Conservation (phyloP, 2,888 invertebrate species). For the Dinocampus coccinellae region DNA sequence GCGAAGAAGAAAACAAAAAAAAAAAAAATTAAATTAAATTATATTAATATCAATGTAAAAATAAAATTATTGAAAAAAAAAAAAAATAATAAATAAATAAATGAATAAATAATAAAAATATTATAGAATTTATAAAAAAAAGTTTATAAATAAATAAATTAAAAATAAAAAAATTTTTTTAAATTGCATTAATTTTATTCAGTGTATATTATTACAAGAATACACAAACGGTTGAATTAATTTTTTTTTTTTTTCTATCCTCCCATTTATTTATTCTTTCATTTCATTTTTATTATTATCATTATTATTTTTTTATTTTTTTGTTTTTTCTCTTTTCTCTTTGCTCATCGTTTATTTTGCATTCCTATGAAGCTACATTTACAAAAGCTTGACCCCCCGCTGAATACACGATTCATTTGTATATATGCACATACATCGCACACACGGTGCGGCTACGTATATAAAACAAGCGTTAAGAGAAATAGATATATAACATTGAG, state of each 20-base stretch:
- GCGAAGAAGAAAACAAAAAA: too few species aligned
- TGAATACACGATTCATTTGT: neutral
- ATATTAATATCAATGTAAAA: neutral
- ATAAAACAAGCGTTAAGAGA: neutral
- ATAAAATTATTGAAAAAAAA: too few species aligned
- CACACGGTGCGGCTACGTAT: neutral
- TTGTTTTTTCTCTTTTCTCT: neutral
- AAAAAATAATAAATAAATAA: neutral
- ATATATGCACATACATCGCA: neutral
- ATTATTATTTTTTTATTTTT: neutral
- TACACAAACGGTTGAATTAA: too few species aligned
- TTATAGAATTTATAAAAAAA: neutral
- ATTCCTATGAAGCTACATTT: slow-evolving; percentile 24
- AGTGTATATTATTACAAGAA: too few species aligned
- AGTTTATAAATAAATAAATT: neutral
- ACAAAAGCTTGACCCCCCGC: slow-evolving; percentile 28
- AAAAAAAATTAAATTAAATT: neutral
- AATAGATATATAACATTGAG: slow-evolving; percentile 16
- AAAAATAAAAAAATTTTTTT: neutral
- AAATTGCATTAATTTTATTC: too few species aligned
- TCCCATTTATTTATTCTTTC: neutral
- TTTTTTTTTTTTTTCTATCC: neutral
- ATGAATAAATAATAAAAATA: too few species aligned
- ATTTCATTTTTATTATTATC: neutral
- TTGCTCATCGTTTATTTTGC: slow-evolving; percentile 15